A percentile compares a stretch with the other conserved stretches of the same genome.
These are phyloP conservation scores for Ctenosaura bakeri DNA, from an alignment of 2,797 vertebrate genomes.

Conservation along the genomic window DNA sequence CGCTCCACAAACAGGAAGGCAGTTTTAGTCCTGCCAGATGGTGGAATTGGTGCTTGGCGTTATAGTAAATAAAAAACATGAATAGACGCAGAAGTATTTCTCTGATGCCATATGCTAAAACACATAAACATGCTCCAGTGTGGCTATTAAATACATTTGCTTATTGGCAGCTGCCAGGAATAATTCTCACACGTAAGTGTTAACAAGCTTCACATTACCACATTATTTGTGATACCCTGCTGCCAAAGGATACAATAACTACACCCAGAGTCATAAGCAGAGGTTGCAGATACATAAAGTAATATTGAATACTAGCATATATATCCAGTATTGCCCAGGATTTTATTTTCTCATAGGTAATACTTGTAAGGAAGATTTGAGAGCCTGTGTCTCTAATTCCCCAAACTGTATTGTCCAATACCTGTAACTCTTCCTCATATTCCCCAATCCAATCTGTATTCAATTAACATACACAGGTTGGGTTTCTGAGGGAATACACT, in stretches of 20 bases:
- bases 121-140: constrained; percentile 41
- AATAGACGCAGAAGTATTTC: constrained; percentile 28
- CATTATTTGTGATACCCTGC: constrained; percentile 31
- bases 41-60: constrained; percentile 48
- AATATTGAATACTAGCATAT: not conserved
- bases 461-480: too few species aligned
- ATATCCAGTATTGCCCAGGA: too few species aligned
- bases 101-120: constrained; percentile 32
- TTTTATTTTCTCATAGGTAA: too few species aligned
- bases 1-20: not conserved
- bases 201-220: constrained; percentile 37
- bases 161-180: constrained; percentile 43
- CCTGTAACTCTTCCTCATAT: too few species aligned
- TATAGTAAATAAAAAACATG: constrained; percentile 31
- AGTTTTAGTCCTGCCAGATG: constrained; percentile 15
- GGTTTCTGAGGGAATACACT: too few species aligned
- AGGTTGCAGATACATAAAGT: not conserved
- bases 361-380: too few species aligned
- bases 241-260: constrained; percentile 12
- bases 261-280: not conserved
- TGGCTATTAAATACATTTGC: constrained; percentile 52
- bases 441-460: too few species aligned
- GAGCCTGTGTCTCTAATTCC: too few species aligned
- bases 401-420: too few species aligned
- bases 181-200: constrained; percentile 49